These are phyloP conservation scores for Nephrotoma appendiculata DNA, from an alignment of 2,888 invertebrate genomes.

Conservation along the genomic window DNA sequence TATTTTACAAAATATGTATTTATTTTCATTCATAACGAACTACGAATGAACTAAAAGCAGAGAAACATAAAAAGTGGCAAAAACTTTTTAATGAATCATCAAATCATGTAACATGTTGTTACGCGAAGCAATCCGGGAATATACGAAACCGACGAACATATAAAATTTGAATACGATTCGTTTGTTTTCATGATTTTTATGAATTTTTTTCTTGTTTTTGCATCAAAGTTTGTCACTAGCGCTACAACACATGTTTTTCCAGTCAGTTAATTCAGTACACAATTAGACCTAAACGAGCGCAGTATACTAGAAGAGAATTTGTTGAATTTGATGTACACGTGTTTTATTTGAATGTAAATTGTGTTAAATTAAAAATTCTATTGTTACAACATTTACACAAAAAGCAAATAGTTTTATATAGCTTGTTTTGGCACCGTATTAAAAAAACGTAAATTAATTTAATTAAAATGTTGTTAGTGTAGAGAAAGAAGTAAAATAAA, in stretches of 20 bases:
- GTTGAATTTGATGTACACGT: neutral
- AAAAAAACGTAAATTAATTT: neutral
- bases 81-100: neutral
- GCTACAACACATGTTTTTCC: neutral
- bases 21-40: neutral
- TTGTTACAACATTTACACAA: neutral
- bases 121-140: neutral
- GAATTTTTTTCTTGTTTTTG: neutral
- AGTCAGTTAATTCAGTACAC: neutral
- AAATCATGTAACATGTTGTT: no score
- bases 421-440: neutral
- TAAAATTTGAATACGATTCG: neutral
- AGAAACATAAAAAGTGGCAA: neutral
- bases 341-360: neutral
- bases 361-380: neutral
- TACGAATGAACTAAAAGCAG: neutral
- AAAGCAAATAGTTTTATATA: neutral
- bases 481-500: neutral
- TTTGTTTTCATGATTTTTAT: neutral
- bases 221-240: neutral
- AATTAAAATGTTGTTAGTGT: neutral
- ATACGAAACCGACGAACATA: neutral
- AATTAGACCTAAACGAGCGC: neutral
- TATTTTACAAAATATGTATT: neutral
- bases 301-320: neutral